Base-by-base conservation (phyloP, 2,113 vertebrate genomes). In the Ctenomys sociabilis region DNA sequence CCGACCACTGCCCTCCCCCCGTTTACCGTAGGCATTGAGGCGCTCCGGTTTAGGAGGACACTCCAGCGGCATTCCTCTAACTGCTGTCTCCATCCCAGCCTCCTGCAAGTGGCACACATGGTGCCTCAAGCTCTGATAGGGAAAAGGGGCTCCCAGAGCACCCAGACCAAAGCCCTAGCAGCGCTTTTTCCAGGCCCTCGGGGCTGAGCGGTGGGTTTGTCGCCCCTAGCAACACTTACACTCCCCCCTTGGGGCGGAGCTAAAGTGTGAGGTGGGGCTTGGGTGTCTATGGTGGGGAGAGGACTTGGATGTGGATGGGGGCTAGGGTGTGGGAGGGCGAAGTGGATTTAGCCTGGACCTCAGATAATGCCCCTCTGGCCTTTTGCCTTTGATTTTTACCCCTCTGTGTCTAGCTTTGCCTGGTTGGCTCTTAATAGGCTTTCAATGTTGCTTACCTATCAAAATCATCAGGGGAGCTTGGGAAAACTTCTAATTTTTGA, bases 21-120 rank as follows among this genome's bases (percentile, higher is more conserved):
- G n/a, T 17, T 97, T 98, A 98, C 98, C 98, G 3, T 43, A 96
- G 13, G 85, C 93, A 16, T 94, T 95, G 93, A 98, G 97, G 61
- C 93, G 95, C 21, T 93, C 93, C 0, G 90, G 92, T 24, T 97
- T 98, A 0, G 84, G 94, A 9, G 95, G 45, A 24, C 61, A 96
- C 0, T 70, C 84, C 94, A 95, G 1, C 0, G 94, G 91, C 95
- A 87, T 83, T 83, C 91, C 96, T 12, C 93, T 88, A 37, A 95
- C 61, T 11, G 52, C 66, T 3, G 88, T 92, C 54, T 98, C 97
- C 96, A 96, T 96, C 26, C 93, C 96, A 0, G 88, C 70, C 2
- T 97, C 96, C 98, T 98, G 90, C 37, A 97, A 94, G 72, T 24
- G 66, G 88, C 40, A 12, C 4, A 77, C n/a, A n/a, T 0, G 57